A percentile compares a stretch with the other conserved stretches of the same genome.
phyloP scores from a whole-genome alignment of 1,140 invertebrate genomes.

The Drosophila bocki region DNA sequence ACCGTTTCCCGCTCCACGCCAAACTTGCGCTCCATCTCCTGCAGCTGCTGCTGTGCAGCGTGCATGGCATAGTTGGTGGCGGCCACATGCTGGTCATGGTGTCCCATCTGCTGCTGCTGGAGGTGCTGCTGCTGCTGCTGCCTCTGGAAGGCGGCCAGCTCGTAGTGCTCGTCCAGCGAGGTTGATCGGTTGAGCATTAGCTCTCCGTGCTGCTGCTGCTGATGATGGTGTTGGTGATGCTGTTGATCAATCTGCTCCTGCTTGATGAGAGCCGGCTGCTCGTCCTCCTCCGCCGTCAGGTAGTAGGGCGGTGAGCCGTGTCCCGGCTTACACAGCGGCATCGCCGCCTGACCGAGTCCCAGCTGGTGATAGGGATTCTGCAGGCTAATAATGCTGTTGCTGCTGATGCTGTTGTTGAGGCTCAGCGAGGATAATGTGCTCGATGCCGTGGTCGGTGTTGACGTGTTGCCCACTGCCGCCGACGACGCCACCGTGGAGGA shows the following conservation, averaged over 20 bases:
- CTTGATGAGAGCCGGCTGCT: constrained; percentile 54
- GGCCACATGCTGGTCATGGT: constrained; percentile 65
- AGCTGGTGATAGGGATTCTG: constrained; percentile 72
- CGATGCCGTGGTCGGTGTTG: constrained; percentile 76
- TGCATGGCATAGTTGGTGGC: constrained; percentile 62
- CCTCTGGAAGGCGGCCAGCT: constrained; percentile 63
- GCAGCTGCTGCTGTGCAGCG: constrained; percentile 30
- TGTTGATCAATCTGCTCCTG: constrained; percentile 63
- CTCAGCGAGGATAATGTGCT: constrained; percentile 74
- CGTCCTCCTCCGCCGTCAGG: constrained; percentile 45
- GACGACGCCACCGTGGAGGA: constrained; percentile 34
- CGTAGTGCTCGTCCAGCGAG: constrained; percentile 72
- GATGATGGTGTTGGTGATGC: constrained; percentile 46
- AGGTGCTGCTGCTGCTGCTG: constrained; percentile 66
- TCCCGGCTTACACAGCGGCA: constrained; percentile 60
- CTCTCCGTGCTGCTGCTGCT: constrained; percentile 61
- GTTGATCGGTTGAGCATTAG: constrained; percentile 63
- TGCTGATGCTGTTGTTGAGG: constrained; percentile 57
- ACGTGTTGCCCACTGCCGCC: constrained; percentile 10
- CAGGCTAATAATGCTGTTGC: constrained; percentile 68
- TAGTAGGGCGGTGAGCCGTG: constrained; percentile 61
- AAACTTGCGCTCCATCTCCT: constrained; percentile 73
- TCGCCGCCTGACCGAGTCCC: constrained; percentile 54
- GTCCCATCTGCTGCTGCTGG: constrained; percentile 49
- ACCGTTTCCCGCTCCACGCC: constrained; percentile 72